phyloP scores from a whole-genome alignment of 1,140 invertebrate species.

The Cardiocondyla obscurior region DNA sequence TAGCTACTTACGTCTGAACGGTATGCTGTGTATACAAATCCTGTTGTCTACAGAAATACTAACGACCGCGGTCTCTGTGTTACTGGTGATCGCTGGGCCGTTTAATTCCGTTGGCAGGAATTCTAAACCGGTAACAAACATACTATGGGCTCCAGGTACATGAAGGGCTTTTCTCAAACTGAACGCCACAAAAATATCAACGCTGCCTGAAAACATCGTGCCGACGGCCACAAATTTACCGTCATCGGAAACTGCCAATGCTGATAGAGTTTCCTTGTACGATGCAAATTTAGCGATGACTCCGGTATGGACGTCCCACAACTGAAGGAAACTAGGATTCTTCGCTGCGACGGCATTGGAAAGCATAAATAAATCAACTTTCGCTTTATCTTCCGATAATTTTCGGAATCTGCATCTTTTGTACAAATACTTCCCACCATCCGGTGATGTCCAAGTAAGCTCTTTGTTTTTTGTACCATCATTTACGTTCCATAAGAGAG shows the following conservation, averaged over 20 bases:
- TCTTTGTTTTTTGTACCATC: slow-evolving; percentile 87
- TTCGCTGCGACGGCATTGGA: slow-evolving; percentile 91
- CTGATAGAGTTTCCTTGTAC: slow-evolving; percentile 91
- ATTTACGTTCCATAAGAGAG: slow-evolving; percentile 90
- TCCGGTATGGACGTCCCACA: slow-evolving; percentile 87
- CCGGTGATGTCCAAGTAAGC: slow-evolving; percentile 89
- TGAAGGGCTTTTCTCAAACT: slow-evolving; percentile 94
- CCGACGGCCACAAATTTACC: slow-evolving; percentile 96
- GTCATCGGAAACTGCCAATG: slow-evolving; percentile 94
- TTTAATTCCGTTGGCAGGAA: slow-evolving; percentile 91
- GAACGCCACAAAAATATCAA: slow-evolving; percentile 95
- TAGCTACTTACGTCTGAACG: slow-evolving; percentile 89
- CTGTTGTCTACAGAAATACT: slow-evolving; percentile 98
- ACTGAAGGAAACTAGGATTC: slow-evolving; percentile 89
- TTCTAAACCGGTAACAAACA: slow-evolving; percentile 97
- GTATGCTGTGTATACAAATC: slow-evolving; percentile 95
- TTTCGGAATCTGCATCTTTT: slow-evolving; percentile 90
- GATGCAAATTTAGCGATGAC: slow-evolving; percentile 84
- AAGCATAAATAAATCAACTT: slow-evolving; percentile 91
- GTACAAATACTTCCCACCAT: slow-evolving; percentile 91
- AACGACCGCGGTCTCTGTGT: slow-evolving; percentile 93
- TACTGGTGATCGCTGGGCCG: slow-evolving; percentile 87
- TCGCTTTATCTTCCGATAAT: slow-evolving; percentile 84
- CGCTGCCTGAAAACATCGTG: slow-evolving; percentile 95
- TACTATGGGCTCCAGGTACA: slow-evolving; percentile 93